phyloP scores from a whole-genome alignment of 2,888 invertebrate species.

The Andrena haemorrhoa region DNA sequence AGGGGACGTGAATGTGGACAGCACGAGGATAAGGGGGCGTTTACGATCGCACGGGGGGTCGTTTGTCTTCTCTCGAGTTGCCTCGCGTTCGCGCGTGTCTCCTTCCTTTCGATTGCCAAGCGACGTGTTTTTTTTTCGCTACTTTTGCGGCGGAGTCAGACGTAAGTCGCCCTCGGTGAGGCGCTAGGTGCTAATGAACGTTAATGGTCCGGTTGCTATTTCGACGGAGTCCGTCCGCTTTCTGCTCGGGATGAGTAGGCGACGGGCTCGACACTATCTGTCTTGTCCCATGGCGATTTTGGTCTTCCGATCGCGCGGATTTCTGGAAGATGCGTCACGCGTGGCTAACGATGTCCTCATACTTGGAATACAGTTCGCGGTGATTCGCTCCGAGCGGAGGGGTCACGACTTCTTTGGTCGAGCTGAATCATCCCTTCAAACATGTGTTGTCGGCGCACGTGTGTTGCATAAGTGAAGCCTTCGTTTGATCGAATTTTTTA shows the following conservation, averaged over 20 bases:
- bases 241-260: conserved; percentile 47
- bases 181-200: conserved; percentile 31
- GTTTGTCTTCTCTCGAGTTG: no score
- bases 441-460: background rate
- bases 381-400: conserved; percentile 18
- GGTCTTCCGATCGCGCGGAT: conserved; percentile 57
- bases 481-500: background rate
- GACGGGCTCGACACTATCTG: conserved; percentile 34
- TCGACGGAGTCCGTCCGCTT: conserved; percentile 32
- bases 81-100: no score
- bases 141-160: background rate
- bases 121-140: background rate
- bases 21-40: background rate
- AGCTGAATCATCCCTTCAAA: conserved; percentile 48
- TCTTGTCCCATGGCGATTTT: conserved; percentile 55
- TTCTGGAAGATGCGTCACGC: conserved; percentile 62
- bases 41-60: background rate
- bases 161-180: background rate
- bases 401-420: conserved; percentile 10
- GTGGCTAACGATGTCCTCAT: conserved; percentile 57
- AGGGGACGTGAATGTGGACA: background rate
- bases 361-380: conserved; percentile 55
- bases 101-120: no score
- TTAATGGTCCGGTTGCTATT: conserved; percentile 47
- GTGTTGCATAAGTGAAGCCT: conserved; percentile 18